Evolutionary conservation across 2,888 invertebrate species (phyloP).

Genomic region (Pristionchus mayeri): DNA sequence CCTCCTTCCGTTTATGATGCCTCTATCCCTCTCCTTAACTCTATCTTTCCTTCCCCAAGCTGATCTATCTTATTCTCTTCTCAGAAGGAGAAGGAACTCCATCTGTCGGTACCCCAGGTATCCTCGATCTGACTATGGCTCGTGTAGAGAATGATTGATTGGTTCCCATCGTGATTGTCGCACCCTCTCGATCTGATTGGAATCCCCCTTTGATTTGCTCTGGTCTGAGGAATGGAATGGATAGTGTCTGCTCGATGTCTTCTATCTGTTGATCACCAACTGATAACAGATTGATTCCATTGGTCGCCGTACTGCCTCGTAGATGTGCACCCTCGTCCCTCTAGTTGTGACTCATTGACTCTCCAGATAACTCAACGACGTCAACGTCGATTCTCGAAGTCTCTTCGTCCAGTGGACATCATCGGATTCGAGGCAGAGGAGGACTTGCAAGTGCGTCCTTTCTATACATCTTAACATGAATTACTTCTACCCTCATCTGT

Average conservation of each 20-base stretch:
- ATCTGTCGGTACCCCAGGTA: conserved; percentile 42
- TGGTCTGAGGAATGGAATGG: too few species aligned
- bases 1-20: too few species aligned
- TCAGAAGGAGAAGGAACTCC: not conserved
- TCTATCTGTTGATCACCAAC: too few species aligned
- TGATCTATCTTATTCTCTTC: not conserved
- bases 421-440: conserved; percentile 73
- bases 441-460: conserved; percentile 65
- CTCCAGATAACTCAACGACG: conserved; percentile 53
- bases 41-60: too few species aligned
- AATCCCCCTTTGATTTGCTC: not conserved
- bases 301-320: too few species aligned
- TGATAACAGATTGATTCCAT: too few species aligned
- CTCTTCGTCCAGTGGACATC: conserved; percentile 68
- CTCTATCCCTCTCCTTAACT: too few species aligned
- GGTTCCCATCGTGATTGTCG: conserved; percentile 23
- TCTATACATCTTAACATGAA: too few species aligned
- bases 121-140: not conserved
- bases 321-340: too few species aligned
- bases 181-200: not conserved
- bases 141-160: not conserved
- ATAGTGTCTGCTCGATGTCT: too few species aligned
- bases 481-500: not conserved
- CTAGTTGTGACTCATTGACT: not conserved
- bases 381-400: conserved; percentile 69